A percentile compares a stretch with the other conserved stretches of the same genome.
Evolutionary conservation across 1,140 invertebrate genomes (phyloP).

Genomic region (Megalonaias nervosa): DNA sequence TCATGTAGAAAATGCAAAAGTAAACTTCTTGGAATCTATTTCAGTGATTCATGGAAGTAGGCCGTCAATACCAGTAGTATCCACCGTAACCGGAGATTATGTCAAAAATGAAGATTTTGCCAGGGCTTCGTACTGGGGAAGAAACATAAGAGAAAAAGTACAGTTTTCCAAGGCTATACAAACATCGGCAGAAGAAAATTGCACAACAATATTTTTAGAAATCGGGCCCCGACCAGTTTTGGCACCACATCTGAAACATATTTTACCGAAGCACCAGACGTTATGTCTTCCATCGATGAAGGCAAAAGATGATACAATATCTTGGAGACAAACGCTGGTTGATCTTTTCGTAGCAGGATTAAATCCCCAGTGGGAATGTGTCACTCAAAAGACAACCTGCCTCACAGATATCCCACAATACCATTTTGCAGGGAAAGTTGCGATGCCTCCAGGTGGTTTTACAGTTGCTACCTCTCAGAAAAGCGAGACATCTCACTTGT

Average conservation of each 20-base stretch:
- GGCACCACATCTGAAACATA: conserved; percentile 20
- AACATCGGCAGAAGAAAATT: background rate
- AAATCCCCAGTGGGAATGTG: conserved; percentile 29
- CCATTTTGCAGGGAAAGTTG: background rate
- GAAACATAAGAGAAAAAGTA: conserved; percentile 35
- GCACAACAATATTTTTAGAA: conserved; percentile 37
- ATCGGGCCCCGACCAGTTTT: conserved; percentile 40
- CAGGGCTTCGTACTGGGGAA: conserved; percentile 29
- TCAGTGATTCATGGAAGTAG: background rate
- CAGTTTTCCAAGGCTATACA: conserved; percentile 26
- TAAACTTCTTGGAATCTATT: conserved; percentile 10
- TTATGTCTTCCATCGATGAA: conserved; percentile 28
- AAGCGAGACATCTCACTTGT: background rate
- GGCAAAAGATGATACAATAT: conserved; percentile 11
- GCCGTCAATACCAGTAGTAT: conserved; percentile 16
- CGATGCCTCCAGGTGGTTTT: too few relatives aligned
- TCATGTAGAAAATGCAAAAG: conserved; percentile 23
- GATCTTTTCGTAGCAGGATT: conserved; percentile 36
- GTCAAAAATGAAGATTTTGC: conserved; percentile 6
- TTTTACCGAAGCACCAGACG: conserved; percentile 13
- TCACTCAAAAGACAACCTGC: background rate
- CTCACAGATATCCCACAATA: conserved; percentile 13
- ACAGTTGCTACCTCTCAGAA: too few relatives aligned
- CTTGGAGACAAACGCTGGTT: conserved; percentile 24
- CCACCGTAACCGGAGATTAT: conserved; percentile 30